These are phyloP conservation scores for Drosophila neutralis DNA, from an alignment of 2,888 invertebrate species.

Conservation along the genomic window DNA sequence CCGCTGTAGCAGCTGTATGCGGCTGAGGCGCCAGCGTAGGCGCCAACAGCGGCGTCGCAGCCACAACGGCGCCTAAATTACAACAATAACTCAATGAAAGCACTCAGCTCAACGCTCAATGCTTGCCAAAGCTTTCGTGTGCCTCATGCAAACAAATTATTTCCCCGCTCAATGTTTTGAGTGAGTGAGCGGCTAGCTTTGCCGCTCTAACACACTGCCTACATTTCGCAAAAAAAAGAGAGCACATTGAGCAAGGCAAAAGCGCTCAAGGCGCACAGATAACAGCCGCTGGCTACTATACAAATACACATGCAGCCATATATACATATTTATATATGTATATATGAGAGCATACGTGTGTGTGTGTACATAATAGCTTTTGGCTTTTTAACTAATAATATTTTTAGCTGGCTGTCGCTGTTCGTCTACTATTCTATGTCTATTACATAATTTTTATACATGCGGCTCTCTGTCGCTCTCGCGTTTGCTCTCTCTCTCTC, in stretches of 20 bases:
- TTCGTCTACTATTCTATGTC: conserved; percentile 55
- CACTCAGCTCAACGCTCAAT: conserved; percentile 30
- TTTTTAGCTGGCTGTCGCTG: conserved; percentile 64
- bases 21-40: conserved; percentile 48
- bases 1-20: conserved; percentile 46
- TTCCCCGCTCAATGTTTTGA: conserved; percentile 27
- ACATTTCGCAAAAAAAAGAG: not conserved
- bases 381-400: conserved; percentile 70
- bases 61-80: conserved; percentile 46
- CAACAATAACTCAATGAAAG: conserved; percentile 37
- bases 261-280: conserved; percentile 42
- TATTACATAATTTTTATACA: conserved; percentile 69
- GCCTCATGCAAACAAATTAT: not conserved
- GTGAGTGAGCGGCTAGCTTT: conserved; percentile 31
- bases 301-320: not conserved
- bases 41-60: conserved; percentile 52
- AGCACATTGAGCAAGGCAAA: conserved; percentile 8
- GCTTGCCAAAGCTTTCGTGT: conserved; percentile 37
- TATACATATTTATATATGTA: not conserved
- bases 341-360: not conserved
- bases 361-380: conserved; percentile 55
- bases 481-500: not conserved
- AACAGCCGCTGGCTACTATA: conserved; percentile 31
- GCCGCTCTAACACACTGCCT: conserved; percentile 41
- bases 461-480: conserved; percentile 14